These are phyloP conservation scores for Anthophora plumipes DNA, from an alignment of 2,888 invertebrate species.

Conservation along the genomic window DNA sequence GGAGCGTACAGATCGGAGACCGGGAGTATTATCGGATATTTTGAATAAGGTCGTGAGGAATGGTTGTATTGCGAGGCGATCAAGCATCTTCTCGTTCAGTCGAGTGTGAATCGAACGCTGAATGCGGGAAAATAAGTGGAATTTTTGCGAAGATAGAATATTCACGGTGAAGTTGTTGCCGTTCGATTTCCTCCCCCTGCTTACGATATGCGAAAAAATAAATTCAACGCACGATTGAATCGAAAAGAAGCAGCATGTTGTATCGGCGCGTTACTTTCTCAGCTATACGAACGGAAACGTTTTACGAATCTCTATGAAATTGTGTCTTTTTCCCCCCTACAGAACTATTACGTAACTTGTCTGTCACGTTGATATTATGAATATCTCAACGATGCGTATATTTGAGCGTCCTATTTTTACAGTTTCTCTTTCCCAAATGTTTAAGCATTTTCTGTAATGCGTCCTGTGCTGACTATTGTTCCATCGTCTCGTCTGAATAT, in stretches of 20 bases:
- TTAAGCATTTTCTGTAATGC: slow-evolving; percentile 21
- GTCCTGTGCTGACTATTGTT: background rate
- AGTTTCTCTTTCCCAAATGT: slow-evolving; percentile 42
- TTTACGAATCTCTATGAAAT: background rate
- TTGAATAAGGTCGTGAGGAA: slow-evolving; percentile 24
- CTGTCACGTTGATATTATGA: slow-evolving; percentile 1
- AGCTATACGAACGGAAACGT: background rate
- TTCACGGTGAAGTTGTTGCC: slow-evolving; percentile 5
- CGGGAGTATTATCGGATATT: slow-evolving; percentile 39
- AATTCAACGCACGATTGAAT: background rate
- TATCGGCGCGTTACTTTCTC: background rate
- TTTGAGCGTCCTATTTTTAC: slow-evolving; percentile 23
- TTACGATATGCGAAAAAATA: background rate
- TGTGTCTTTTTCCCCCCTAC: background rate
- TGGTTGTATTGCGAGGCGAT: slow-evolving; percentile 17
- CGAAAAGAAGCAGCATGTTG: background rate
- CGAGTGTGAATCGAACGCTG: slow-evolving; percentile 40
- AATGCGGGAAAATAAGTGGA: slow-evolving; percentile 50
- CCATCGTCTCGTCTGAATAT: slow-evolving; percentile 22
- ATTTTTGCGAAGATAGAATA: slow-evolving; percentile 6
- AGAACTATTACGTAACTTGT: background rate
- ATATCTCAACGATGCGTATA: slow-evolving; percentile 25
- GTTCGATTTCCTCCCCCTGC: slow-evolving; percentile 8
- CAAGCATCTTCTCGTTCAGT: slow-evolving; percentile 25
- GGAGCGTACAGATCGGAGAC: slow-evolving; percentile 5